Base-by-base conservation (phyloP, 2,797 vertebrate species). In the Thunnus albacares region DNA sequence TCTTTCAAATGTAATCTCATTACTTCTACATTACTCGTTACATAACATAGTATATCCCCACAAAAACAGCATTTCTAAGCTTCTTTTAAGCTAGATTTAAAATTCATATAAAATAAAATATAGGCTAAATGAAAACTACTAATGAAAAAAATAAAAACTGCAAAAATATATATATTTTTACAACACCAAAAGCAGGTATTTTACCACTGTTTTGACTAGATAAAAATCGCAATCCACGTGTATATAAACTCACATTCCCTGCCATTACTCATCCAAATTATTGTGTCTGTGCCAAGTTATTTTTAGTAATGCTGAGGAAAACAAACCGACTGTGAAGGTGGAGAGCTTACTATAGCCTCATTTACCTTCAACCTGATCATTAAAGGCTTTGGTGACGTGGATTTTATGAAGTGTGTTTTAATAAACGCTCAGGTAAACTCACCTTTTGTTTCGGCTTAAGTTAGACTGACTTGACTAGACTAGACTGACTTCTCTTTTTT, bases 1-100 rank as follows among this genome's bases (percentile, higher is more conserved):
- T 63, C 20, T 57, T 20, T 26, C n/a, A 2, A 22, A 73, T 75
- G 77, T 85, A 74, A 82, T 82, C 62, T 1, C 9, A 47, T 84
- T 81, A 84, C 73, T 74, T 43, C 0, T 5, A 33, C 1, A 6
- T 33, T 33, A 33, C 30, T 33, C 30, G 30, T 33, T 33, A 33
- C 30, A 33, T 33, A 33, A 33, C 30, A 6, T 33, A 33, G 5
- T 33, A 33, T 33, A 33, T 33, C 30, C 30, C 30, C 30, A 33
- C 5, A 33, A 33, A 33, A 33, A 6, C 13, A 14, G 43, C 43
- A 14, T 45, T 45, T 45, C 8, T n/a, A 12, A 30, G 12, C 73
- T 71, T 43, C 0, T 5, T 14, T 3, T n/a, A 15, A 4, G 12
- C 12, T 26, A 11, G 5, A 57, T 43, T 5, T 2, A 60, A 38